These are phyloP conservation scores for Galeruca laticollis DNA, from an alignment of 2,888 invertebrate species.

Conservation along the genomic window DNA sequence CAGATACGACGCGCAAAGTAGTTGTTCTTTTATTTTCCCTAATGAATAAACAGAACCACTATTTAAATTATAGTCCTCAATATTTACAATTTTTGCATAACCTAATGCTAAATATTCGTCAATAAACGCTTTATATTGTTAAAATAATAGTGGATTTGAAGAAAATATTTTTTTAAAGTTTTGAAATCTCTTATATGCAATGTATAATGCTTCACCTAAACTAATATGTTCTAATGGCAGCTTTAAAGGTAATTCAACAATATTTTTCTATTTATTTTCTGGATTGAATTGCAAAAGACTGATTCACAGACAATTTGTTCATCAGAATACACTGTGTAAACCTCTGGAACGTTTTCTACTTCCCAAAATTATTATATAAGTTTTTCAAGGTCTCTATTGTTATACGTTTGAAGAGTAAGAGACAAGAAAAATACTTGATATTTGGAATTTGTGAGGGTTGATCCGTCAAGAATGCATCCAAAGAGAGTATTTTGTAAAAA, in stretches of 20 bases:
- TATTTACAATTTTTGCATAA: slow-evolving; percentile 10
- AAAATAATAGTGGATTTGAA: slow-evolving; percentile 6
- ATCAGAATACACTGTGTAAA: too few relatives aligned
- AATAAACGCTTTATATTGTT: slow-evolving; percentile 15
- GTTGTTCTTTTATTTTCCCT: too few relatives aligned
- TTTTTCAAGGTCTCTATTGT: too few relatives aligned
- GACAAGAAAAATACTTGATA: too few relatives aligned
- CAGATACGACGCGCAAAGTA: too few relatives aligned
- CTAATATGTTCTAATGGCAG: slow-evolving; percentile 6
- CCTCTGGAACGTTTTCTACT: too few relatives aligned
- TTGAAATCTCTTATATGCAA: slow-evolving; percentile 21
- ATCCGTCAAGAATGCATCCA: too few relatives aligned
- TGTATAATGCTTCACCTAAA: slow-evolving; percentile 15
- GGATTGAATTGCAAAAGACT: slow-evolving; percentile 8
- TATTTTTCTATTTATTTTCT: slow-evolving; percentile 15
- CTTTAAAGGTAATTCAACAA: slow-evolving; percentile 11
- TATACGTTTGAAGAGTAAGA: too few relatives aligned
- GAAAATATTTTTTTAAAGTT: slow-evolving; percentile 17
- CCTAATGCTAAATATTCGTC: slow-evolving; percentile 8
- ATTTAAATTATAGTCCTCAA: slow-evolving; percentile 20
- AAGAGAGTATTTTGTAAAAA: too few relatives aligned
- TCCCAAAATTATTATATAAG: too few relatives aligned
- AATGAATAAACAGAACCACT: background rate
- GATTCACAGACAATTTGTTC: slow-evolving; percentile 21
- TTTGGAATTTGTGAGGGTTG: too few relatives aligned